A percentile compares a stretch with the other conserved stretches of the same genome.
Conservation (phyloP, 2,797 vertebrate species). For the Hydrocynus forskahlii region DNA sequence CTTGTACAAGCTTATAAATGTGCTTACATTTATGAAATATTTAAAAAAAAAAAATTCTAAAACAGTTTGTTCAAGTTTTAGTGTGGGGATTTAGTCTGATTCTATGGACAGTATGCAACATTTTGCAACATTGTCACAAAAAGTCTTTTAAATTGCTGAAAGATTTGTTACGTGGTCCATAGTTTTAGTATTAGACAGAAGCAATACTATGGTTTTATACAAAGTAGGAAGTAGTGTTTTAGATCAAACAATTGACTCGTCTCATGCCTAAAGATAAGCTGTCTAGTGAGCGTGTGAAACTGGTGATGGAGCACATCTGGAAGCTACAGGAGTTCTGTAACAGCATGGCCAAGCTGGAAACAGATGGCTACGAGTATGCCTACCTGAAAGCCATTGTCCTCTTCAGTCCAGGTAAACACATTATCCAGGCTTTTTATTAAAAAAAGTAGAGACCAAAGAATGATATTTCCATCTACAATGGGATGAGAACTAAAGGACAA, state of each 20-base stretch:
- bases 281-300: conserved; percentile 93
- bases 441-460: not conserved
- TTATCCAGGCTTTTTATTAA: not conserved
- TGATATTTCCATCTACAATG: not conserved
- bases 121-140: not conserved
- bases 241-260: not conserved
- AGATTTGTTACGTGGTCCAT: not conserved
- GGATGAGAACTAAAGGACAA: not conserved
- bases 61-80: too few relatives aligned
- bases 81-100: not conserved
- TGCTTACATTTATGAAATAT: too few relatives aligned
- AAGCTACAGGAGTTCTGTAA: conserved; percentile 99
- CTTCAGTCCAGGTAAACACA: conserved; percentile 91
- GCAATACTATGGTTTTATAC: not conserved
- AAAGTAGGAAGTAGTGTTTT: not conserved
- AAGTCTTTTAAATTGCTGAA: not conserved
- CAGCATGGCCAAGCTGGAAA: conserved; percentile 94
- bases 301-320: conserved; percentile 99
- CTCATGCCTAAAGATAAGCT: conserved; percentile 86
- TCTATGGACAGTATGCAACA: not conserved
- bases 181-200: not conserved
- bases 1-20: too few relatives aligned
- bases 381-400: conserved; percentile 98
- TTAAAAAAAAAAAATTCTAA: too few relatives aligned
- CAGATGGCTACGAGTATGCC: conserved; percentile 96